Base-by-base conservation (phyloP, 2,797 vertebrate species). In the Strix occidentalis region DNA sequence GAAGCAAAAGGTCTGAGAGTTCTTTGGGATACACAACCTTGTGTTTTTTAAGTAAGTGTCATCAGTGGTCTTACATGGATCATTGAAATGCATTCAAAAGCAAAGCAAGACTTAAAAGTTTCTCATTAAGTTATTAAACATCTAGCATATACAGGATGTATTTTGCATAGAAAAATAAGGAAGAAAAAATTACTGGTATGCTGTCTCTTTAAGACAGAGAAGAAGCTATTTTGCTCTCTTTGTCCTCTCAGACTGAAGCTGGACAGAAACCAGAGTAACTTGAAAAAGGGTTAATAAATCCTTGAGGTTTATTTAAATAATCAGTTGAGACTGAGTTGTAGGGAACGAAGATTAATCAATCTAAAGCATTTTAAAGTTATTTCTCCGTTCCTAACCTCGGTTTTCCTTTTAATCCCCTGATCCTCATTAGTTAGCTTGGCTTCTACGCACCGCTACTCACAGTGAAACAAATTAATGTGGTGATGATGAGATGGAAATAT, bases 401-500 rank as follows among this genome's bases (percentile, higher is more conserved):
- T 54, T 81, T 86, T 84, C 33, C 24, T 90, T 88, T 81, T 61
- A 90, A 88, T 86, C 24, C 80, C 37, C 54, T 39, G 41, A 54
- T 82, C 13, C 28, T 75, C 48, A 37, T 88, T 83, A 72, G 50
- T 86, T 86, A 76, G 9, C 17, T 88, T 95, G 74, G 46, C 74
- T 86, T 88, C 60, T 35, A 58, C 18, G 28, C 24, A 50, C 39
- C 2, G 1, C 48, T 78, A 75, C 35, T 74, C 80, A 84, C 16
- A 68, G 21, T 28, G 39, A 92, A 95, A 91, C 41, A 75, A 79
- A 60, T 64, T 87, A 87, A 84, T 76, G 63, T 29, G 24, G 37
- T 88, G 50, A 86, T 89, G 89, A 92, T 26, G 54, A 89, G 70
- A 89, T 65, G 65, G 41, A 94, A 81, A 50, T 75, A 81, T 68